A percentile compares a stretch with the other conserved stretches of the same genome.
phyloP scores from a whole-genome alignment of 2,113 vertebrate genomes.

The Cyanoderma ruficeps region DNA sequence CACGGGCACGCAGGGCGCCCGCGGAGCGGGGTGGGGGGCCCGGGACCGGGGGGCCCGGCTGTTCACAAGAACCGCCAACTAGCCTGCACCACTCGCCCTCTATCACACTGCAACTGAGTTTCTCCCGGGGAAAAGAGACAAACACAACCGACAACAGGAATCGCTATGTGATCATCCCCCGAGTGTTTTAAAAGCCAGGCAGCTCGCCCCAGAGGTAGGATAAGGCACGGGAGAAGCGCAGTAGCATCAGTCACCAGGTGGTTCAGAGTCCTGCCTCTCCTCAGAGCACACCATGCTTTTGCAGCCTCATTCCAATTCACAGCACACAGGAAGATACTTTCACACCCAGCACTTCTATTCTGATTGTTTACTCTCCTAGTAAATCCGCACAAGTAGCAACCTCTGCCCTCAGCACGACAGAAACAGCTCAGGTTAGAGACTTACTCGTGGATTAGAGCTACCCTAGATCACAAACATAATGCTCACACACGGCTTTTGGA shows the following conservation, averaged over 20 bases:
- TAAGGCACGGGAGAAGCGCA: rapidly evolving
- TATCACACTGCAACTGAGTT: rapidly evolving
- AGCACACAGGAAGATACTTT: not conserved
- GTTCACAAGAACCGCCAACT: rapidly evolving
- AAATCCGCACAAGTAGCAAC: not conserved
- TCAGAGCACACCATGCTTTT: rapidly evolving
- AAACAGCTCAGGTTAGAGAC: not conserved
- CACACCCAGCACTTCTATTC: not conserved
- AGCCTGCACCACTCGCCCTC: rapidly evolving
- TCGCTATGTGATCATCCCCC: not conserved
- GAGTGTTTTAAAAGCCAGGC: not conserved
- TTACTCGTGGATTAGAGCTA: not conserved
- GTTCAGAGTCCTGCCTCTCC: not conserved
- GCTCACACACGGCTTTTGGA: rapidly evolving
- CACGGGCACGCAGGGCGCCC: not conserved
- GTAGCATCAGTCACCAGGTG: rapidly evolving
- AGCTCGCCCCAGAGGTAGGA: rapidly evolving
- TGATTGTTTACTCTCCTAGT: not conserved
- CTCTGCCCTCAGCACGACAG: not conserved
- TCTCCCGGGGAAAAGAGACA: not conserved
- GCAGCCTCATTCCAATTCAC: not conserved
- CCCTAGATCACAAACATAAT: not conserved
- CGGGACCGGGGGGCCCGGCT: rapidly evolving
- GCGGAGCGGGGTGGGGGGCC: rapidly evolving
- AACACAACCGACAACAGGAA: rapidly evolving